A percentile compares a stretch with the other conserved stretches of the same genome.
These are phyloP conservation scores for Drosophila punjabiensis DNA, from an alignment of 1,140 invertebrate genomes.

Conservation along the genomic window DNA sequence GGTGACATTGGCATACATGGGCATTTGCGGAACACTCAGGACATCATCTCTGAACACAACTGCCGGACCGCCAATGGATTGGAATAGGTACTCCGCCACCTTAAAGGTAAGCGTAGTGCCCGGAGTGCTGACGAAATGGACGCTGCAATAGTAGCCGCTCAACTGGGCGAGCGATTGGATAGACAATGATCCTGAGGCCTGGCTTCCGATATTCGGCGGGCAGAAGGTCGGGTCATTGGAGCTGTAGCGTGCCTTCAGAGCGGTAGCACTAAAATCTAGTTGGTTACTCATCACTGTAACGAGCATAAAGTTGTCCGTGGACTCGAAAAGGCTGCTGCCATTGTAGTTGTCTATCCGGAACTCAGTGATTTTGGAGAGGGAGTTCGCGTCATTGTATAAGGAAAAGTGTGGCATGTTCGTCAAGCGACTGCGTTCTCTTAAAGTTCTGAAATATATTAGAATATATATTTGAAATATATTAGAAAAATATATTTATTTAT, in stretches of 20 bases:
- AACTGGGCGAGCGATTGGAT: constrained; percentile 26
- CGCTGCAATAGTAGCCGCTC: constrained; percentile 49
- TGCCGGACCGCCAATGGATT: not conserved
- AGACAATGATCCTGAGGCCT: constrained; percentile 38
- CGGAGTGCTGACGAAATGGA: constrained; percentile 27
- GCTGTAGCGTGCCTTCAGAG: constrained; percentile 42
- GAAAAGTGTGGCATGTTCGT: constrained; percentile 3
- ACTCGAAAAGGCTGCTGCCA: constrained; percentile 46
- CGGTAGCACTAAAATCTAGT: constrained; percentile 12
- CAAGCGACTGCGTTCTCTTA: not conserved
- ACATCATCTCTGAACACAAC: constrained; percentile 46
- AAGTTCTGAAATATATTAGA: not conserved
- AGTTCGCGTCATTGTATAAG: constrained; percentile 56
- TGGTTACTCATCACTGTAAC: constrained; percentile 16
- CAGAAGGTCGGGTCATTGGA: constrained; percentile 53
- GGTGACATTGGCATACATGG: constrained; percentile 24
- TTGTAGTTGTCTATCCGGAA: constrained; percentile 39
- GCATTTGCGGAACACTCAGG: not conserved
- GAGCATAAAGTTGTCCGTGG: constrained; percentile 72
- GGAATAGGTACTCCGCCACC: constrained; percentile 30
- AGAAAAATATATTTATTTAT: not conserved
- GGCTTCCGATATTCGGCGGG: constrained; percentile 58
- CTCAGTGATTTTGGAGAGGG: constrained; percentile 48
- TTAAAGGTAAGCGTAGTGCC: constrained; percentile 62
- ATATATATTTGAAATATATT: not conserved